Base-by-base conservation (phyloP, 2,113 vertebrate species). In the Phalacrocorax pelagicus region DNA sequence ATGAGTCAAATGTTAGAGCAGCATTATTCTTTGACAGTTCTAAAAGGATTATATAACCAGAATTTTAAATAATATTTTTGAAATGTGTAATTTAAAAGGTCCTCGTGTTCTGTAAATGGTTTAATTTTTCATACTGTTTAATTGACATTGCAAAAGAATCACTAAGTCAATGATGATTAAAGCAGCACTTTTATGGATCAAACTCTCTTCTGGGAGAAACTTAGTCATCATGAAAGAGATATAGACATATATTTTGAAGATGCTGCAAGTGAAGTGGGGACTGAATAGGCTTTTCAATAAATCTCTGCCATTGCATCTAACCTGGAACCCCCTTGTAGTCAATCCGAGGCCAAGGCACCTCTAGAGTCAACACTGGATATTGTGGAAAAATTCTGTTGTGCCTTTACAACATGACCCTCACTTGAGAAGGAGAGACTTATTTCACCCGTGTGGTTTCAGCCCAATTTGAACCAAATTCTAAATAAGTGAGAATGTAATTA, bases 11-110 rank as follows among this genome's bases (percentile, higher is more conserved):
- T 95, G 97, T 98, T 97, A 97, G 57, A 84, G 93, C 55, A 51
- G 78, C 94, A 94, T 98, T 98, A 97, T 96, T 97, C 96, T 97
- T 94, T 97, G 97, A 97, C 96, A 97, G 95, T 93, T 97, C 95
- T 93, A 93, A 96, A 97, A 97, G 96, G 95, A 93, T 98, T 98
- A 97, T 96, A n/a, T 96, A 95, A 97, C 85, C 15, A 9, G 92
- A 82, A 97, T 97, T 96, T 92, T 93, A 96, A 98, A 98, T 93
- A 96, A 97, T 91, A 92, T 97, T 87, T 95, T 90, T 92, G 90
- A 92, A 93, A 96, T 96, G 51, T 98, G 85, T 97, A 97, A 98
- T 98, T 98, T 96, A 94, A 98, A 97, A 96, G 55, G 95, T 96
- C 92, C 92, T 86, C 46, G 34, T 97, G 94, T 87, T 97, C 92